Base-by-base conservation (phyloP, 2,113 vertebrate species). In the Aptenodytes forsteri region DNA sequence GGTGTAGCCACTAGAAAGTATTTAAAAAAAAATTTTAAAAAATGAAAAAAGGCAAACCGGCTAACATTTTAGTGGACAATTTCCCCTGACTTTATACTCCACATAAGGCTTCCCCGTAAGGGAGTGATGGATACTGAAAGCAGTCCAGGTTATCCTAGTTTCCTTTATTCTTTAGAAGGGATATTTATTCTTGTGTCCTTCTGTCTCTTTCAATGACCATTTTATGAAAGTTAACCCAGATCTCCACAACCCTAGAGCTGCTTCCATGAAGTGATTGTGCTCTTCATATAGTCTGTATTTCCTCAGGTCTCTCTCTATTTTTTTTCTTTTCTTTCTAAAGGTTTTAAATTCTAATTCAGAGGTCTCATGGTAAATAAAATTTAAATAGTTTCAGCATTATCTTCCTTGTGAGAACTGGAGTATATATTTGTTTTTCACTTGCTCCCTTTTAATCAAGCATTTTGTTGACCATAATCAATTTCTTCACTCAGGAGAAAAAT, bases 401-500 rank as follows among this genome's bases (percentile, higher is more conserved):
- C 65, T 52, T 89, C 69, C 78, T 70, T 69, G 69, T 66, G 86
- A 95, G 62, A 93, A 82, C 26, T 32, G 17, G 55, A 94, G 42
- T 83, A 73, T 58, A 30, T 84, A 78, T 89, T 93, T 92, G 87
- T 36, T 93, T 95, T 92, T 36, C 56, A 95, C 44, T 85, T 81
- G 62, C 47, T 96, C 59, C 70, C 92, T 96, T 92, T 93, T 91
- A 66, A 97, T 90, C 92, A 98, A 96, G 64, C 71, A 96, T 95
- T 95, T 97, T 92, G 81, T 94, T 97, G 92, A 96, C 91, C 84
- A 90, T 69, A 96, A 96, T 97, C 91, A 97, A 83, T 96, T 85
- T 82, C 76, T 94, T 97, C 32, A 21, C 95, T 96, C 82, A 93
- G 75, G 80, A 96, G 94, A 93, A 95, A 93, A 95, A 85, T 80